A percentile compares a stretch with the other conserved stretches of the same genome.
Evolutionary conservation across 2,113 vertebrate species (phyloP).

Genomic region (Nansenia antarctica): DNA sequence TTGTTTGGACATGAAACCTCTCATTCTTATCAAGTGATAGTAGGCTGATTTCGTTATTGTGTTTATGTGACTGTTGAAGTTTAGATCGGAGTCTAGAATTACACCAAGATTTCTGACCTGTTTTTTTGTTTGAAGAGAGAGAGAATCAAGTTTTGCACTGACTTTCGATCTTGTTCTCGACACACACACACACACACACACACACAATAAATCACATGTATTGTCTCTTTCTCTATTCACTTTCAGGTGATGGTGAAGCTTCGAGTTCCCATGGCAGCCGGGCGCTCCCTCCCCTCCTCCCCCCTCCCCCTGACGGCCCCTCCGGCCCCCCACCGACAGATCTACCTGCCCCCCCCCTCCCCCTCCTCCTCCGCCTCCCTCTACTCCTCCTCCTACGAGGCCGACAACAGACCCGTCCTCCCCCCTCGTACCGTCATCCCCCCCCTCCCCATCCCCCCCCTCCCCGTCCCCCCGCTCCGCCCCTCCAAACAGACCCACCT

Average conservation of each 20-base stretch:
- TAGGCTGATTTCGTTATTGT: too few species aligned
- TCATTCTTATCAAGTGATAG: too few species aligned
- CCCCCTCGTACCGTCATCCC: constrained; percentile 89
- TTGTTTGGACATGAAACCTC: too few species aligned
- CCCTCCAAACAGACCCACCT: constrained; percentile 69
- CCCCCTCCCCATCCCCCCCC: constrained; percentile 73
- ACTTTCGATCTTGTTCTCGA: too few species aligned
- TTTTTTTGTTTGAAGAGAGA: too few species aligned
- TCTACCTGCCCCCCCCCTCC: constrained; percentile 68
- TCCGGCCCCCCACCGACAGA: constrained; percentile 66
- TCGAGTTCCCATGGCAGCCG: constrained; percentile 72
- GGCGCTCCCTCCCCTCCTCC: constrained; percentile 67
- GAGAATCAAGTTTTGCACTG: too few species aligned
- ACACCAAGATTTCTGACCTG: too few species aligned
- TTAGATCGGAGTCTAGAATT: too few species aligned
- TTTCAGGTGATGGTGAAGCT: constrained; percentile 89
- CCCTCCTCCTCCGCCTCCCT: constrained; percentile 68
- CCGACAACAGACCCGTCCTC: constrained; percentile 87
- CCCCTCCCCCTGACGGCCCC: constrained; percentile 69
- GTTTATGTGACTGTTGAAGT: too few species aligned
- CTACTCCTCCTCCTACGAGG: constrained; percentile 69
- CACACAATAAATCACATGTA: too few species aligned
- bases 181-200: neutral
- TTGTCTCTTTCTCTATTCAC: neutral
- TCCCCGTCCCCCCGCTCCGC: too few species aligned